Evolutionary conservation across 2,797 vertebrate species (phyloP).

Genomic region (Morus bassanus): DNA sequence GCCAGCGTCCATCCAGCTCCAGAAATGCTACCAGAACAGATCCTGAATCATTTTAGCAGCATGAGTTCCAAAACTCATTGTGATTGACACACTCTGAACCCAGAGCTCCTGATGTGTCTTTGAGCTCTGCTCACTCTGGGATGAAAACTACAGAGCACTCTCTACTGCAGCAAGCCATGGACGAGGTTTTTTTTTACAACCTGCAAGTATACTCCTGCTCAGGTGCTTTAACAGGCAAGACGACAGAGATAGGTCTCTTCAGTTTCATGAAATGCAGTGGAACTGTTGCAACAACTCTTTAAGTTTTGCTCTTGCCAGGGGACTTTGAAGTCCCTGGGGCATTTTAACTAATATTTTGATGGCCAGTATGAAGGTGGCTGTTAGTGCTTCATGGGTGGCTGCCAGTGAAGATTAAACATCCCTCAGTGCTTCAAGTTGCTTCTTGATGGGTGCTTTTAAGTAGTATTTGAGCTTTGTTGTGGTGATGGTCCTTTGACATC

Average conservation of each 20-base stretch:
- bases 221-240: not conserved
- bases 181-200: not conserved
- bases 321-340: not conserved
- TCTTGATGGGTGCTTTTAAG: not conserved
- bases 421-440: not conserved
- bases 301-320: not conserved
- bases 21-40: not conserved
- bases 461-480: not conserved
- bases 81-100: not conserved
- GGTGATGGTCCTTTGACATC: not conserved
- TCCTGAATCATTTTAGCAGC: not conserved
- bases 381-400: not conserved
- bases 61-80: not conserved
- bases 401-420: not conserved
- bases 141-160: not conserved
- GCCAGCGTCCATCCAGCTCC: not conserved
- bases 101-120: not conserved
- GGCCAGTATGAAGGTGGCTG: not conserved
- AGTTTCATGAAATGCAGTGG: not conserved
- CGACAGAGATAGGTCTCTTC: not conserved
- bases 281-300: not conserved
- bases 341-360: not conserved
- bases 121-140: not conserved
- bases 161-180: not conserved
- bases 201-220: not conserved